These are phyloP conservation scores for Spondyliosoma cantharus DNA, from an alignment of 2,797 vertebrate genomes.

Conservation along the genomic window DNA sequence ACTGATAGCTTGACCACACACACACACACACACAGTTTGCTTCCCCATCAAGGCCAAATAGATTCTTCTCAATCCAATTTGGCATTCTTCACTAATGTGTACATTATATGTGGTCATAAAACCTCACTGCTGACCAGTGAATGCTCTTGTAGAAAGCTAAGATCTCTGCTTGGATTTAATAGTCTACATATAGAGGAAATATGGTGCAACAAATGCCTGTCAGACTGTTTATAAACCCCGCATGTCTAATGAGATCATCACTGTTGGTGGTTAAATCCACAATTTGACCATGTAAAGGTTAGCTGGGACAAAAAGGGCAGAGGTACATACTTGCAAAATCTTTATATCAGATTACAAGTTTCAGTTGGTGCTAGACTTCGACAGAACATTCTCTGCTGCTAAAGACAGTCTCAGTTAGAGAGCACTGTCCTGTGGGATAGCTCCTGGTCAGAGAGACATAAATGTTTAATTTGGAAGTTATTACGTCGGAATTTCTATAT, in stretches of 20 bases:
- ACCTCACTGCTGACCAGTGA: conserved; percentile 15
- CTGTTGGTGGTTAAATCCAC: conserved; percentile 35
- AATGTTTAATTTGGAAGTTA: conserved; percentile 64
- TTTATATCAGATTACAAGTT: conserved; percentile 36
- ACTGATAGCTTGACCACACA: background rate
- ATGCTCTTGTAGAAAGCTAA: conserved; percentile 31
- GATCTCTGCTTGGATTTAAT: conserved; percentile 47
- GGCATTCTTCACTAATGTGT: conserved; percentile 1
- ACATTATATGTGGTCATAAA: conserved; percentile 33
- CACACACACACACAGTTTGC: background rate
- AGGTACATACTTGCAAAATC: conserved; percentile 27
- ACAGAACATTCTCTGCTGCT: conserved; percentile 31
- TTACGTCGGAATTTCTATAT: conserved; percentile 59
- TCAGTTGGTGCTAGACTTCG: conserved; percentile 24
- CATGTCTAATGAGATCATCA: conserved; percentile 36
- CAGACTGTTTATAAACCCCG: conserved; percentile 43
- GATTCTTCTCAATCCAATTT: conserved; percentile 16
- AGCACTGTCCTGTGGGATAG: conserved; percentile 31
- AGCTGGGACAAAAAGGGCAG: conserved; percentile 29
- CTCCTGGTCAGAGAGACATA: conserved; percentile 52
- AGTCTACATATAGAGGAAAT: conserved; percentile 38
- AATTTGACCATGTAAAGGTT: conserved; percentile 39
- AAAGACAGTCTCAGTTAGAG: conserved; percentile 11
- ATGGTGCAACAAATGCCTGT: conserved; percentile 43
- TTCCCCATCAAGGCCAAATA: conserved; percentile 6